Evolutionary conservation across 2,113 vertebrate genomes (phyloP).

Genomic region (Hoplias malabaricus): DNA sequence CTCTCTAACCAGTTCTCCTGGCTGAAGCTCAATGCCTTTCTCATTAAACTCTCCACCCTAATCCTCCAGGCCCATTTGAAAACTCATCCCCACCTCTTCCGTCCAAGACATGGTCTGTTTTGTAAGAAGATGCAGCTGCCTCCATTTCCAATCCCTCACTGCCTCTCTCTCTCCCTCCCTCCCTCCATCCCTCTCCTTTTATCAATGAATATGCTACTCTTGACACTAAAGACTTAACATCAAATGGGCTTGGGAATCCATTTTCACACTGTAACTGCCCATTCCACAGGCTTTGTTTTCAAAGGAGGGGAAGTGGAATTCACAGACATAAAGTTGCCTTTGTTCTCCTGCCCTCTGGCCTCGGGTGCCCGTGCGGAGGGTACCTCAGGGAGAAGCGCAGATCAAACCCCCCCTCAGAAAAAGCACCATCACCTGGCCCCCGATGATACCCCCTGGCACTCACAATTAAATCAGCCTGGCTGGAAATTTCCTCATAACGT

Average conservation of each 20-base stretch:
- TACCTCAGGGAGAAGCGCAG: conserved; percentile 84
- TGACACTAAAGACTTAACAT: conserved; percentile 96
- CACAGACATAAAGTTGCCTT: conserved; percentile 85
- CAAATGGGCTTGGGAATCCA: conserved; percentile 94
- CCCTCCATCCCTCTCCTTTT: conserved; percentile 50
- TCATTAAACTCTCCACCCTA: conserved; percentile 67
- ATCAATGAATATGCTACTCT: conserved; percentile 77
- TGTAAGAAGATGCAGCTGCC: conserved; percentile 64
- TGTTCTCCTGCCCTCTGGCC: conserved; percentile 95
- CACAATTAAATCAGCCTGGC: conserved; percentile 87
- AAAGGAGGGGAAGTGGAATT: conserved; percentile 86
- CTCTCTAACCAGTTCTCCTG: conserved; percentile 21
- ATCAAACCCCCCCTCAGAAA: conserved; percentile 78
- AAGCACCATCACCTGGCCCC: conserved; percentile 84
- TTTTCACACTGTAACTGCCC: conserved; percentile 92
- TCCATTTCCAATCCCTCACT: conserved; percentile 42
- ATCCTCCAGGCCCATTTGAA: conserved; percentile 69
- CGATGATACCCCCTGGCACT: conserved; percentile 90
- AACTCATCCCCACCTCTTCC: conserved; percentile 67
- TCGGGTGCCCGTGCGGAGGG: conserved; percentile 83
- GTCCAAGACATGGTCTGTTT: conserved; percentile 58
- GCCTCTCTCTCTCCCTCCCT: conserved; percentile 31
- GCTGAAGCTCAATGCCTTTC: conserved; percentile 58
- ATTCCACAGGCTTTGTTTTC: conserved; percentile 86
- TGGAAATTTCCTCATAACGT: conserved; percentile 82